Base-by-base conservation (phyloP, 2,888 invertebrate species). In the Troides helena region DNA sequence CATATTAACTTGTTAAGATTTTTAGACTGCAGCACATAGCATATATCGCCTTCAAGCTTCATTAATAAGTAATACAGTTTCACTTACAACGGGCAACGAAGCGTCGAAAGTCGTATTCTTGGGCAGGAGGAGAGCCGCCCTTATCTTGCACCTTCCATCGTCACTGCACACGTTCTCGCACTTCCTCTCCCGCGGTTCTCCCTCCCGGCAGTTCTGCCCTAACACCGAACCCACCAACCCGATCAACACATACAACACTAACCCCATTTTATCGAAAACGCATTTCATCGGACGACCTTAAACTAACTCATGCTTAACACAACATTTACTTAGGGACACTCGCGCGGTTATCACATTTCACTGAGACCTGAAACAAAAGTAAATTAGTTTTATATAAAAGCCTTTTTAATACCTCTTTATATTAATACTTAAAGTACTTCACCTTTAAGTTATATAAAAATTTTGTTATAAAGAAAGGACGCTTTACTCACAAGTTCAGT, bases 61-160 rank as follows among this genome's bases (percentile, higher is more conserved):
- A 30, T 0, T 39, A 39, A 7, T 1, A 39, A 39, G 39, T 39
- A 39, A 39, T 0, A 39, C 10, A 39, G 8, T 10, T 8, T 39
- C 67, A 86, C 92, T 88, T 73, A 94, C 94, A 76, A 85, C 92
- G 18, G 89, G 86, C 80, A 93, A 84, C 69, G 93, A 94, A 23
- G 93, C 94, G 73, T 93, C 90, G 64, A 91, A 93, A 0, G 84
- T 82, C 36, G 91, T 87, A 77, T 94, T 94, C 67, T 93, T 92
- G 0, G 96, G 95, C 70, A 96, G 82, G 72, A 96, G 85, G 25
- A 96, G 88, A 2, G 95, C 95, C 0, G 95, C 94, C 66, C 95
- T 91, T 59, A 96, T 91, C 61, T 93, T 94, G 80, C 96, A 96
- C 7, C 80, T 83, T 7, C 90, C 92, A 57, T 86, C 78, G 2